Base-by-base conservation (phyloP, 2,113 vertebrate species). In the Ochotona curzoniae region DNA sequence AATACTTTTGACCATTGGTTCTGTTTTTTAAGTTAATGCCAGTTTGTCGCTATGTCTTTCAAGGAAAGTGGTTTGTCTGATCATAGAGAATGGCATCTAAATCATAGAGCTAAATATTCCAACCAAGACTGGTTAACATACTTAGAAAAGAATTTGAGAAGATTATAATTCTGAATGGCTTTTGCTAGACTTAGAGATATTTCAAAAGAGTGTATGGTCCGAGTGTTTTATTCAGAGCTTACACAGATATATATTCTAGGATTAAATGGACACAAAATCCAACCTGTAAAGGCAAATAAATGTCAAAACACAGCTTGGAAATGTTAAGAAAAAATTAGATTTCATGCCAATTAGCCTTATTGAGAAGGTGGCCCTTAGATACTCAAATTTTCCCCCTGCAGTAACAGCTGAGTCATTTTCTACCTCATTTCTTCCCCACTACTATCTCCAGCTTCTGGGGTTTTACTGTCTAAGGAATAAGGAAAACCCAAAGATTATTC, bases 1-100 rank as follows among this genome's bases (percentile, higher is more conserved):
- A 82, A 90, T 76, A 3, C 73, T 83, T 94, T 91, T 90, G 18
- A 25, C 30, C 57, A 69, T 66, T 35, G 60, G 2, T 54, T 89
- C 28, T 30, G 61, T 7, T 54, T 54, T 93, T 89, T 89, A 57
- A 87, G 87, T 94, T 94, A 80, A 93, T 91, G 90, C 11, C 57
- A 79, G 63, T 84, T 79, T 66, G 86, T 82, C 78, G 71, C 84
- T 38, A 91, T 5, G n/a, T 67, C 14, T 79, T n/a, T 85, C 51
- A 66, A 93, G 35, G 28, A 91, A 88, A 91, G 87, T 85, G 0
- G 89, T 82, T 89, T 92, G 13, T 64, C 15, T 85, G 84, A 71
- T 94, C 78, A 73, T 79, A 35, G 20, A 91, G 60, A 94, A 84
- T 79, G 51, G 20, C 21, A 89, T 75, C 21, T 61, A 91, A 73